Evolutionary conservation across 2,113 vertebrate species (phyloP).

Genomic region (Petromus typicus): DNA sequence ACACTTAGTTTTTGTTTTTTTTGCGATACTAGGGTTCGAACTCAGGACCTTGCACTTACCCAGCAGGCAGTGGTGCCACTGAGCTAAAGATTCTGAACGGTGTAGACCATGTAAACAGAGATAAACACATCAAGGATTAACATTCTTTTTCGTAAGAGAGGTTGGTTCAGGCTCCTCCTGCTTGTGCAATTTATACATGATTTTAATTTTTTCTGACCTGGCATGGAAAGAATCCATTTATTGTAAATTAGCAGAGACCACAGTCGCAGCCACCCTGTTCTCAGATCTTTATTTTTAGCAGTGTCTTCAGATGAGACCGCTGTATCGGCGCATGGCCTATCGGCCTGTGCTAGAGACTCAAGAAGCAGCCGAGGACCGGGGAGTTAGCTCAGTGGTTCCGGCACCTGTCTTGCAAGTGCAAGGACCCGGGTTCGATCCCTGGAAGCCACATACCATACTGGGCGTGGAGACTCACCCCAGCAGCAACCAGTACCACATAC

Average conservation of each 20-base stretch:
- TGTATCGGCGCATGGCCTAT: background rate
- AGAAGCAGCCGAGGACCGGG: too few species aligned
- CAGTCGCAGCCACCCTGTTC: background rate
- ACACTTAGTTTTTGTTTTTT: background rate
- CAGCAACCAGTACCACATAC: too few species aligned
- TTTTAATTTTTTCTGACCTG: background rate
- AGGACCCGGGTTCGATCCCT: too few species aligned
- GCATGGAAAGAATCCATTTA: background rate
- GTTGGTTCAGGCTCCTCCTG: background rate
- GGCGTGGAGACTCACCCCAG: too few species aligned
- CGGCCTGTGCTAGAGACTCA: background rate
- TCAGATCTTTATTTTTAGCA: background rate
- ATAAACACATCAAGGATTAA: background rate
- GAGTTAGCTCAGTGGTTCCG: too few species aligned
- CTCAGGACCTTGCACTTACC: too few species aligned
- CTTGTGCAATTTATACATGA: background rate
- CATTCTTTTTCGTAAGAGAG: background rate
- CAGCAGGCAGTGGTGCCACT: too few species aligned
- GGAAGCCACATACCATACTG: too few species aligned
- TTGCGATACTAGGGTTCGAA: too few species aligned
- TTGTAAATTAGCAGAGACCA: background rate
- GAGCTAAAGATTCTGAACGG: background rate
- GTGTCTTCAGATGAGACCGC: background rate
- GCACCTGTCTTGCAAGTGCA: too few species aligned
- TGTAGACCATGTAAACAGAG: background rate